phyloP scores from a whole-genome alignment of 2,113 vertebrate species.

The Rutilus rutilus region DNA sequence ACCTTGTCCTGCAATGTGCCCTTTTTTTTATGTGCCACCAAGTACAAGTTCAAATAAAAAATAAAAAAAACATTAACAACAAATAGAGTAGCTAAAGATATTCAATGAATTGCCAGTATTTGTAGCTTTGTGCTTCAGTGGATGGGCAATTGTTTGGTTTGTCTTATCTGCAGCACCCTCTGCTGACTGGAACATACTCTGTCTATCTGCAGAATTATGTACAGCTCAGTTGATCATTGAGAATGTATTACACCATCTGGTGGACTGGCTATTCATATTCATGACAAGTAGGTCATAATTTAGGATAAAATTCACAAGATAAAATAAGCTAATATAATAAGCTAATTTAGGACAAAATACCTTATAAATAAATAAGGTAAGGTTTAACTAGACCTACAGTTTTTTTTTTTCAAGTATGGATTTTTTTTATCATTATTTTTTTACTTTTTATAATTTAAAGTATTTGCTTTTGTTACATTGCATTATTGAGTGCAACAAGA shows the following conservation, averaged over 20 bases:
- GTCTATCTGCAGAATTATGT: not conserved
- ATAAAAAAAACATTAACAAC: not conserved
- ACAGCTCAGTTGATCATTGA: not conserved
- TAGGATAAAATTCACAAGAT: not conserved
- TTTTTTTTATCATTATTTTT: too few species aligned
- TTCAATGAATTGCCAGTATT: not conserved
- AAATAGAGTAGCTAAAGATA: not conserved
- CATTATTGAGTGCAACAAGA: too few species aligned
- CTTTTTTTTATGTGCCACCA: not conserved
- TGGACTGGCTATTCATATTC: not conserved
- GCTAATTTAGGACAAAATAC: too few species aligned
- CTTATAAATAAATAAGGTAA: not conserved
- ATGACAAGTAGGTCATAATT: not conserved
- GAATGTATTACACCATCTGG: constrained; percentile 1
- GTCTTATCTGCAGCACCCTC: constrained; percentile 24
- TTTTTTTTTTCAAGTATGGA: not conserved
- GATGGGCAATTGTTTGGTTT: not conserved
- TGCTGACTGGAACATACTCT: not conserved
- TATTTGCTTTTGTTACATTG: too few species aligned
- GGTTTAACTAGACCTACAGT: not conserved
- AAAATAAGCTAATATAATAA: too few species aligned
- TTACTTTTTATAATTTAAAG: too few species aligned
- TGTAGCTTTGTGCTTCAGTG: not conserved
- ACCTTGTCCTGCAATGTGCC: not conserved
- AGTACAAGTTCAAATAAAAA: not conserved